These are phyloP conservation scores for Suncus etruscus DNA, from an alignment of 2,113 vertebrate species.

Conservation along the genomic window DNA sequence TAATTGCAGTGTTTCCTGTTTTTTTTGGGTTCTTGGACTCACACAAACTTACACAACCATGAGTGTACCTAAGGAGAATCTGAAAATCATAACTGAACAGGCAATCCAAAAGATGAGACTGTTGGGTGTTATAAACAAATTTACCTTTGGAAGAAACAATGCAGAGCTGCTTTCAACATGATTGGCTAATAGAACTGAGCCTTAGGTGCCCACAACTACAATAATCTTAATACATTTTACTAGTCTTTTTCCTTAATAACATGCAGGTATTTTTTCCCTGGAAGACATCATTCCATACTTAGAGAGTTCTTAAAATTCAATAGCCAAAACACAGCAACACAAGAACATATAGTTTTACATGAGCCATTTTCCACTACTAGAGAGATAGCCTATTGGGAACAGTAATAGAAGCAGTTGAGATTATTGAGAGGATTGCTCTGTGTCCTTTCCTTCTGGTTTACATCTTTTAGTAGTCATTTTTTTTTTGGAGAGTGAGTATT, in stretches of 20 bases:
- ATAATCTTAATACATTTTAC: background rate
- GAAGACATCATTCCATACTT: background rate
- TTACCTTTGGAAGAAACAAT: background rate
- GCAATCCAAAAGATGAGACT: background rate
- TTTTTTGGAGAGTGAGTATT: background rate
- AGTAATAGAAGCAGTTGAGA: background rate
- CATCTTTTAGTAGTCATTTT: background rate
- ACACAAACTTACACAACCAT: background rate
- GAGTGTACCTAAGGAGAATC: background rate
- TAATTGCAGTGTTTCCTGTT: background rate
- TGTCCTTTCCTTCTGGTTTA: background rate
- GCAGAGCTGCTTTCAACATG: background rate
- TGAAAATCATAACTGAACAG: background rate
- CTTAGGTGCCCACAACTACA: background rate
- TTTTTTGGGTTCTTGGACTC: background rate
- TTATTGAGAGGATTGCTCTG: background rate
- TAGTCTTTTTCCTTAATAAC: conserved; percentile 30
- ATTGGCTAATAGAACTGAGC: background rate
- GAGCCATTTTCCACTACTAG: background rate
- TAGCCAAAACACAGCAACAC: background rate
- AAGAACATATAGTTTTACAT: background rate
- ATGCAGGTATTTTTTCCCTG: background rate
- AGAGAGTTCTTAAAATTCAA: conserved; percentile 12
- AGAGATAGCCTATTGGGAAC: background rate
- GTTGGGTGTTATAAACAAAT: background rate